phyloP scores from a whole-genome alignment of 2,888 invertebrate species.

The Archaeoteleia sp. region DNA sequence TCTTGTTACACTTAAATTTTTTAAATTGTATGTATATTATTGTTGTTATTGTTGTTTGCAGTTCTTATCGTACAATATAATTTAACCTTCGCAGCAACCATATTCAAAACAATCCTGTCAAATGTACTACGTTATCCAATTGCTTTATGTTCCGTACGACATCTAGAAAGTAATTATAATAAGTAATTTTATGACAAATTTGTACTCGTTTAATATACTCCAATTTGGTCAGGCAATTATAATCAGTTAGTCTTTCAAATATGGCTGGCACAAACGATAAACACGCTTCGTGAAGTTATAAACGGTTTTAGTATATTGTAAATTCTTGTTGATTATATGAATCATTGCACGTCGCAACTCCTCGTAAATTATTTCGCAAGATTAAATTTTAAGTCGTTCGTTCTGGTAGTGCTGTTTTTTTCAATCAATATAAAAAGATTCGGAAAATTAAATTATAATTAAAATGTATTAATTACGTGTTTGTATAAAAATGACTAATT shows the following conservation, averaged over 20 bases:
- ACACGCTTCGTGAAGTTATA: neutral
- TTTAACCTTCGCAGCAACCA: no score
- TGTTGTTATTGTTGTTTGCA: no score
- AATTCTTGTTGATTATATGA: conserved; percentile 12
- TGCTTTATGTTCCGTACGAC: no score
- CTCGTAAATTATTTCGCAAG: conserved; percentile 3
- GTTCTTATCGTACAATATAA: no score
- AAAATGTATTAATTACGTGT: conserved; percentile 26
- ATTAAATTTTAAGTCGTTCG: neutral
- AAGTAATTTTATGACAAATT: conserved; percentile 4
- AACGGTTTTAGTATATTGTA: conserved; percentile 17
- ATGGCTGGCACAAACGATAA: neutral
- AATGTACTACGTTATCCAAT: no score
- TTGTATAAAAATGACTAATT: conserved; percentile 41
- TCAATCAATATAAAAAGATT: neutral
- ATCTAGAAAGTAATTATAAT: no score
- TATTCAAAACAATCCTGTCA: no score
- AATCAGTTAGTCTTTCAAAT: conserved; percentile 1
- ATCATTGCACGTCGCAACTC: neutral
- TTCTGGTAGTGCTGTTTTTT: neutral
- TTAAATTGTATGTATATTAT: no score
- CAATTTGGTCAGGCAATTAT: neutral
- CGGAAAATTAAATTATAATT: no score
- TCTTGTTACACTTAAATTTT: conserved; percentile 16
- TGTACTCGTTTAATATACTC: neutral